Evolutionary conservation across 2,797 vertebrate genomes (phyloP).

Genomic region (Lacerta viridis): DNA sequence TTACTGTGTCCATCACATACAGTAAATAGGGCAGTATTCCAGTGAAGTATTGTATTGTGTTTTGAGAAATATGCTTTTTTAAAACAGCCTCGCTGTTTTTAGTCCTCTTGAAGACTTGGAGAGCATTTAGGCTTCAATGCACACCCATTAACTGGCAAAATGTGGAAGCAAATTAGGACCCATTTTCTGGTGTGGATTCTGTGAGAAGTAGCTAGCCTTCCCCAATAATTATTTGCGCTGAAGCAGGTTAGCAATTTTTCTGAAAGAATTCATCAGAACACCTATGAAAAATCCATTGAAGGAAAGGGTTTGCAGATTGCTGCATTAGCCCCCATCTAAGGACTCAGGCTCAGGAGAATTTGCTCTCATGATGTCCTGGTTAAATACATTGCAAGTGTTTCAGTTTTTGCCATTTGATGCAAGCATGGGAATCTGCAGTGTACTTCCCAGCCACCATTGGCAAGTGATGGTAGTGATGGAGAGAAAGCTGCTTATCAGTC

Average conservation of each 20-base stretch:
- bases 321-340: background rate
- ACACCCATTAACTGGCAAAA: background rate
- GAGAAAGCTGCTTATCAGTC: background rate
- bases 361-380: background rate
- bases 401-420: background rate
- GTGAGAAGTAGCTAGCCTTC: background rate
- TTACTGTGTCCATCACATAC: conserved; percentile 61
- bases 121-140: conserved; percentile 16
- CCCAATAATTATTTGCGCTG: background rate
- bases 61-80: conserved; percentile 55
- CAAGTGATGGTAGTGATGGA: background rate
- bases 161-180: background rate
- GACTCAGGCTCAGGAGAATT: background rate
- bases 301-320: background rate
- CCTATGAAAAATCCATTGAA: background rate
- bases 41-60: conserved; percentile 54
- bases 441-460: background rate
- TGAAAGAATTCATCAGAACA: background rate
- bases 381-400: background rate
- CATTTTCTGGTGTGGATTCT: background rate
- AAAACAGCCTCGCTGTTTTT: conserved; percentile 34
- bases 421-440: background rate
- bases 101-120: background rate
- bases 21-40: conserved; percentile 70
- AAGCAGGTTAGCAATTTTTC: background rate